phyloP scores from a whole-genome alignment of 30 jellyfish, hydroid and myxozoan species.

The Pelagia noctiluca region DNA sequence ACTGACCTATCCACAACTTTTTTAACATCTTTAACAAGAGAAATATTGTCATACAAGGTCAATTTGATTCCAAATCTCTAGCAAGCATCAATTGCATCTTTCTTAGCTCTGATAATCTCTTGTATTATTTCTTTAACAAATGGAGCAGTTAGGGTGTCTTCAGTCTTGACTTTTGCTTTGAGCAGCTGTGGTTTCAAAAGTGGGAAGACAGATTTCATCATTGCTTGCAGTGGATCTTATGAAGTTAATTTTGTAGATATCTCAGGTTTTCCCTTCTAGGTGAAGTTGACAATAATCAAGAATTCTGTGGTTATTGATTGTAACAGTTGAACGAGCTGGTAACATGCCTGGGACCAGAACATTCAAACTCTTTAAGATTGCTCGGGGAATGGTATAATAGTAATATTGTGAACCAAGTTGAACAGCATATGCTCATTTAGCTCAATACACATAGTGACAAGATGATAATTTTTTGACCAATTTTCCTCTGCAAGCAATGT shows the following conservation, averaged over 20 bases:
- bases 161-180: background rate
- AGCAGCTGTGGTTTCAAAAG: background rate
- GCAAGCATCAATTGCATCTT: no score
- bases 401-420: no score
- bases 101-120: background rate
- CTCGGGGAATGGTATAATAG: no score
- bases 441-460: no score
- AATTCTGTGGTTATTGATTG: background rate
- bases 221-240: background rate
- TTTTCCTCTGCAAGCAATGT: no score
- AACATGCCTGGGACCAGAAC: no score
- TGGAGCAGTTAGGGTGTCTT: background rate
- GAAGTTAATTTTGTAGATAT: background rate
- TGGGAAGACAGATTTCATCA: background rate
- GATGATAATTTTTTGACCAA: no score
- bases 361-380: background rate
- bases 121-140: background rate
- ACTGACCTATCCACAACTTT: background rate
- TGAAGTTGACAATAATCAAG: background rate
- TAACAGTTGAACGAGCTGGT: no score
- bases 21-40: background rate
- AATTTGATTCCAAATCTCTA: background rate
- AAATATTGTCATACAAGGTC: background rate
- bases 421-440: no score
- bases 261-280: background rate